Base-by-base conservation (phyloP, 1,140 invertebrate species). In the Cotesia chilonis region DNA sequence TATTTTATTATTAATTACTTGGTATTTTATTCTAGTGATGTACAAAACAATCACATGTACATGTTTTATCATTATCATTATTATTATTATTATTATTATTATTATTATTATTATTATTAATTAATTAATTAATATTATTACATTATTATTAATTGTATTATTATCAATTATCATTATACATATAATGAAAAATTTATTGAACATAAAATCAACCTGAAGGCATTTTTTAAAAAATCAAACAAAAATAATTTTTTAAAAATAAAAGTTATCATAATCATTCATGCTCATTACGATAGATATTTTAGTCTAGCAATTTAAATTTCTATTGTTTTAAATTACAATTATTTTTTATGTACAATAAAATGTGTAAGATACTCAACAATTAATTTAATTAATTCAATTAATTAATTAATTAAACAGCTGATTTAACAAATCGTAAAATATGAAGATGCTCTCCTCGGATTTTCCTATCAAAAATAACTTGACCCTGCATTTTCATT, bases 401-500 rank as follows among this genome's bases (percentile, higher is more conserved):
- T 59, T 55, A 14, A 14, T 55, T 51, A 55, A 55, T 7, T 55
- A 55, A 5, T 55, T 55, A 14, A 61, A 74, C 71, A 47, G 77
- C 28, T 28, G 28, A 3, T 28, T 79, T 85, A 66, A 78, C 71
- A 87, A 92, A 91, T 74, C 89, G 89, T 74, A 92, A 83, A 67
- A 94, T 88, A 78, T 90, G 88, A 75, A 94, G 89, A 79, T 90
- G 88, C 86, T 95, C 94, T 77, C 92, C 91, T 47, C 90, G 90
- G 63, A 92, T 88, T 86, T 90, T 92, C 80, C 95, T 89, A 70
- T 91, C 89, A 57, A 91, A 82, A 69, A 96, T 85, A 70, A 90
- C 87, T 52, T 87, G 80, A 74, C 90, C 90, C 70, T 82, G 81
- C 81, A 94, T 93, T 54, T 89, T 88, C 67, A 89, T 79, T n/a